These are phyloP conservation scores for Cephus cinctus DNA, from an alignment of 1,140 invertebrate genomes.

Conservation along the genomic window DNA sequence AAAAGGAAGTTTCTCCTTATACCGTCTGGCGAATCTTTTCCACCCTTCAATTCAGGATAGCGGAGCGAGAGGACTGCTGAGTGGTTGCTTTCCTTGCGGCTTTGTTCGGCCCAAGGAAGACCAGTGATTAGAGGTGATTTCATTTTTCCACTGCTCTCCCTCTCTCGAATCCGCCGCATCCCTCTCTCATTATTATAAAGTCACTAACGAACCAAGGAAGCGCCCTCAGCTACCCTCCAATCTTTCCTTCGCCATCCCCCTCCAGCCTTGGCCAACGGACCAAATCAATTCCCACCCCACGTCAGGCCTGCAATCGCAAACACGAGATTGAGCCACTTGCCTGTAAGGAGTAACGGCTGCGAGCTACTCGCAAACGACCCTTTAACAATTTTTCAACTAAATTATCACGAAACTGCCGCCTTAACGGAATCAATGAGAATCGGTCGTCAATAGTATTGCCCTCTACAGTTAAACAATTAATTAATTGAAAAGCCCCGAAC, in stretches of 20 bases:
- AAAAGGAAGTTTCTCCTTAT: conserved; percentile 14
- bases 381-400: too few species aligned
- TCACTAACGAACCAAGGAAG: conserved; percentile 44
- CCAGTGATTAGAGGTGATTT: conserved; percentile 40
- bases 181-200: conserved; percentile 41
- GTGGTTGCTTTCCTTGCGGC: conserved; percentile 18
- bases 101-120: conserved; percentile 24
- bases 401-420: too few species aligned
- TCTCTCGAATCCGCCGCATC: not conserved
- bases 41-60: too few species aligned
- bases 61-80: conserved; percentile 22
- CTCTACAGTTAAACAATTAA: not conserved
- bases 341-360: conserved; percentile 10
- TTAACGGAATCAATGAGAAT: too few species aligned
- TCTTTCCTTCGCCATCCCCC: not conserved
- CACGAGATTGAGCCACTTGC: conserved; percentile 22
- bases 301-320: conserved; percentile 18
- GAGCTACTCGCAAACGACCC: conserved; percentile 11
- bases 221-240: not conserved
- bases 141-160: conserved; percentile 29
- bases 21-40: conserved; percentile 2
- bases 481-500: too few species aligned
- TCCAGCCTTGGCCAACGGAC: conserved; percentile 11
- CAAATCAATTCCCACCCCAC: conserved; percentile 24
- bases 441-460: too few species aligned